Base-by-base conservation (phyloP, 1,140 invertebrate species). In the Tenebrio molitor region DNA sequence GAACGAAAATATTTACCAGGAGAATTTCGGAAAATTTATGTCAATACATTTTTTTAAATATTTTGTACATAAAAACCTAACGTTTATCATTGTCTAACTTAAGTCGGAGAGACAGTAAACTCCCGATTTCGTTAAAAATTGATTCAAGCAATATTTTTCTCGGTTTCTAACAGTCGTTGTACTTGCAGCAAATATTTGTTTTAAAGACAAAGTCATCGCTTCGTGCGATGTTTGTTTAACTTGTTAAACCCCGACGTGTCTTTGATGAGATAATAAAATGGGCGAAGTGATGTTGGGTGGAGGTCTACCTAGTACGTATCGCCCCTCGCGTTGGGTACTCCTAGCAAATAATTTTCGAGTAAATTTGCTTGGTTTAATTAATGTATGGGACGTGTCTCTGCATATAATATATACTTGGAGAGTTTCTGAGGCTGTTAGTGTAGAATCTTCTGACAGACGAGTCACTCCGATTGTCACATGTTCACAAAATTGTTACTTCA, bases 361-460 rank as follows among this genome's bases (percentile, higher is more conserved):
- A 58, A 58, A 58, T 58, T 58, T 58, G 23, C 50, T 58, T 29
- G 23, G 21, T 58, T 58, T 58, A 58, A 58, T 58, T 58, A 58
- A 58, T 58, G 50, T 58, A 29, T 58, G 50, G n/a, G 50, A 58
- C 50, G 50, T 58, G 50, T 58, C 50, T 58, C 19, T 3, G 50
- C 50, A 58, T 58, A 58, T 29, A 29, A 58, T 19, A 21, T 58
- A 29, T 53, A 19, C 16, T 19, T 53, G 19, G 46, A 53, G 23
- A 58, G 50, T 58, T 58, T 29, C 50, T 15, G 23, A 58, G 50
- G 12, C 6, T 29, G n/a, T 2, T 12, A 23, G 46, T 23, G 21
- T 8, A 12, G 50, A 58, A 58, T 29, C 19, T 14, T 12, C 1
- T 58, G 50, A 58, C 21, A 58, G 50, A 58, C 50, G 29, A 29